Base-by-base conservation (phyloP, 1,140 invertebrate genomes). In the Leptopilina clavipes region DNA sequence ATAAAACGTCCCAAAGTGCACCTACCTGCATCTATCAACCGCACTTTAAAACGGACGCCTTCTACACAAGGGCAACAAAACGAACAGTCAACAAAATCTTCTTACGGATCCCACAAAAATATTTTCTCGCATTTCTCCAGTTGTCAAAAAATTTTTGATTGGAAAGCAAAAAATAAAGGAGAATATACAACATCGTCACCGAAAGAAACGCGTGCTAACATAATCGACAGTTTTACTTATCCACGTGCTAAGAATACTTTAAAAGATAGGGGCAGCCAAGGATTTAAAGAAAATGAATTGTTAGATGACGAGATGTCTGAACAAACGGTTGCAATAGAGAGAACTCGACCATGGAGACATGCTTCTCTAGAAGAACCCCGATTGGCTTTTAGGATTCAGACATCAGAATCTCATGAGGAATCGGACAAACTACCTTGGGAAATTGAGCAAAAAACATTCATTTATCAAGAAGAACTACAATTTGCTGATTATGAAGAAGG, bases 141-240 rank as follows among this genome's bases (percentile, higher is more conserved):
- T 0, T 95, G 94, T 86, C 95, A 95, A 0, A 91, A 94, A 73
- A 90, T 95, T 43, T 95, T 96, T 82, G 92, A 93, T 52, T 93
- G 91, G 77, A 94, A 93, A 79, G 85, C 87, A 10, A 89, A 90
- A 71, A 88, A 88, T 43, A 91, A 89, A 40, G 81, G 79, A n/a
- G 87, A 88, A n/a, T 87, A 87, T 74, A 81, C 83, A 9, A 89
- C 86, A 0, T 89, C 88, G 0, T 89, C 89, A 9, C 86, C 86
- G 0, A 89, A 89, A 70, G 87, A 85, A 7, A 88, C 88, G 0
- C 85, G 89, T 0, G 83, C 86, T 0, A 80, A 89, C 9, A 89
- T 91, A 3, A 85, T 87, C 0, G 92, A 92, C 11, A 91, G 89
- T 14, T 89, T 91, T 0, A 93, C 92, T 0, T 83, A 91, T 17